These are phyloP conservation scores for Cotesia congregata DNA, from an alignment of 2,888 invertebrate genomes.

Conservation along the genomic window DNA sequence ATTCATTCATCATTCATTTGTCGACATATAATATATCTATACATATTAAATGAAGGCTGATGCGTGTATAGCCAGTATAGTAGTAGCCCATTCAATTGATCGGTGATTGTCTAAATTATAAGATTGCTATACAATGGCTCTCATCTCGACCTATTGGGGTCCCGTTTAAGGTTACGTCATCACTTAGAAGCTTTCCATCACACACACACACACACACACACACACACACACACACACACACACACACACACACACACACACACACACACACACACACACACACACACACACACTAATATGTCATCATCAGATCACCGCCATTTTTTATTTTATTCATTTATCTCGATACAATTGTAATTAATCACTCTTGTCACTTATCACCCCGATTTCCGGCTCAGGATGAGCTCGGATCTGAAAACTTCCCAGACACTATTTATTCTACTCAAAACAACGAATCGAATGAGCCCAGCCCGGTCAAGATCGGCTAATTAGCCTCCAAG, in stretches of 20 bases:
- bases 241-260: neutral
- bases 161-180: constrained; percentile 69
- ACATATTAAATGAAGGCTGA: constrained; percentile 59
- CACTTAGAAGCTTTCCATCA: constrained; percentile 64
- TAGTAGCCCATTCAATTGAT: constrained; percentile 71
- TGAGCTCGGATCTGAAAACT: neutral
- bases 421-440: too few relatives aligned
- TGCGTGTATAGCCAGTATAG: constrained; percentile 69
- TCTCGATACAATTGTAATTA: too few relatives aligned
- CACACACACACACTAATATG: constrained; percentile 15
- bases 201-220: neutral
- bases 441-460: too few relatives aligned
- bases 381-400: neutral
- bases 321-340: too few relatives aligned
- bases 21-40: constrained; percentile 15
- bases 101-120: constrained; percentile 72
- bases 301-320: constrained; percentile 16
- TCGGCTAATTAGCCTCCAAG: too few relatives aligned
- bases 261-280: neutral
- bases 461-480: too few relatives aligned
- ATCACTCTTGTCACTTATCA: too few relatives aligned
- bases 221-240: neutral
- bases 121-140: constrained; percentile 71
- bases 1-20: constrained; percentile 70
- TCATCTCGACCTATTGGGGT: constrained; percentile 71